Evolutionary conservation across 2,797 vertebrate genomes (phyloP).

Genomic region (Clarias pachynema): DNA sequence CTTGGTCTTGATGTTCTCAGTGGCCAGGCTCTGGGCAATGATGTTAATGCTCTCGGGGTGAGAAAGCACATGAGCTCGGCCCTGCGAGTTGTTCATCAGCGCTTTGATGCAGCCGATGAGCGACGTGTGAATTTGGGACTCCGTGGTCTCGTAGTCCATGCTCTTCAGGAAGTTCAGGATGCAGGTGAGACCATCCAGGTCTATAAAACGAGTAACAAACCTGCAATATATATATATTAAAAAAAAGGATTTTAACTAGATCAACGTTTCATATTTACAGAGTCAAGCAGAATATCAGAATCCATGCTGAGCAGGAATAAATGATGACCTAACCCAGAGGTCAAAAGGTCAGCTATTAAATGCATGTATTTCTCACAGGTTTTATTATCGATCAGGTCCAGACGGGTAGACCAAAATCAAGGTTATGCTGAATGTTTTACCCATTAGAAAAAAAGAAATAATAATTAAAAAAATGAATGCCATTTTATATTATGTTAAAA

Average conservation of each 20-base stretch:
- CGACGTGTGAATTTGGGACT: constrained; percentile 98
- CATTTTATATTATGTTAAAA: background rate
- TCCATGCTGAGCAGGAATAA: constrained; percentile 8
- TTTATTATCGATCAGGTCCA: background rate
- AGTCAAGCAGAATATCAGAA: constrained; percentile 1
- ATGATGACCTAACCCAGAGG: constrained; percentile 22
- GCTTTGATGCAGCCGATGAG: constrained; percentile 99
- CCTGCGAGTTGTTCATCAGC: constrained; percentile 99
- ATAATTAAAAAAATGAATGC: background rate
- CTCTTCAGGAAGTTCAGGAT: constrained; percentile 97
- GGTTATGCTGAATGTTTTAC: background rate
- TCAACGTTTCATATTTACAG: background rate
- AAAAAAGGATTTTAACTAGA: background rate
- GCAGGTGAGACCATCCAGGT: constrained; percentile 94
- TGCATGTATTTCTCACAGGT: background rate
- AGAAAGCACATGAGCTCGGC: constrained; percentile 93
- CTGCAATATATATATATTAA: constrained; percentile 65
- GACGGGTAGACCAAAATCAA: background rate
- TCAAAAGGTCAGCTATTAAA: constrained; percentile 19
- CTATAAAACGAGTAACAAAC: constrained; percentile 97
- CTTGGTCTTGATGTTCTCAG: constrained; percentile 97
- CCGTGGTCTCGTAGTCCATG: constrained; percentile 98
- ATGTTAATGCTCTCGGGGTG: constrained; percentile 97
- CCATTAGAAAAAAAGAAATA: background rate
- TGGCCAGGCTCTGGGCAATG: constrained; percentile 97